Evolutionary conservation across 1,140 invertebrate species (phyloP).

Genomic region (Ceratina japonica): DNA sequence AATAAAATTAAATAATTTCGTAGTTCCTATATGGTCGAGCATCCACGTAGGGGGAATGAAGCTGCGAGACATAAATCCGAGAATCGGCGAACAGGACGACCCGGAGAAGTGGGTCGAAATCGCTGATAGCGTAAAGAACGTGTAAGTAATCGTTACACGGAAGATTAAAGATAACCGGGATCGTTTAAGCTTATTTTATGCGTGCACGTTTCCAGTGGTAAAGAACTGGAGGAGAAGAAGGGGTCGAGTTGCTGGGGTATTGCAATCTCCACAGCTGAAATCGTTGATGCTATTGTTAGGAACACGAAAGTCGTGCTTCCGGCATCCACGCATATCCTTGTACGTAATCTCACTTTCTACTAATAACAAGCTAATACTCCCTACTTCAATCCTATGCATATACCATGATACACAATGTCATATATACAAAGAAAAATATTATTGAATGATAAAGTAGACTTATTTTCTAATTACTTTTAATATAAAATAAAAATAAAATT

Average conservation of each 20-base stretch:
- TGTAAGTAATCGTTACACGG: constrained; percentile 24
- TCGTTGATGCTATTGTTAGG: constrained; percentile 80
- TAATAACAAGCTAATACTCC: no score
- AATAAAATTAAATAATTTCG: neutral
- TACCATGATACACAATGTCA: no score
- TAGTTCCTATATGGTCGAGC: constrained; percentile 84
- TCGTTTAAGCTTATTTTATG: constrained; percentile 1
- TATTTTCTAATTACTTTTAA: no score
- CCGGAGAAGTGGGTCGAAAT: constrained; percentile 81
- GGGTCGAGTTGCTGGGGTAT: constrained; percentile 79
- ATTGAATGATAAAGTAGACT: no score
- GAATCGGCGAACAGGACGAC: constrained; percentile 79
- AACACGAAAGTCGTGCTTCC: constrained; percentile 81
- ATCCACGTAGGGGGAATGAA: constrained; percentile 83
- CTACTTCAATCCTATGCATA: no score
- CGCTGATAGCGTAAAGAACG: constrained; percentile 81
- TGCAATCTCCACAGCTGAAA: constrained; percentile 80
- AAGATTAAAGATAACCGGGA: neutral
- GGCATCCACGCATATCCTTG: constrained; percentile 80
- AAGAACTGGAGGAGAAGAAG: constrained; percentile 80
- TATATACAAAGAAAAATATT: no score
- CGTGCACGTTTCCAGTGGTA: constrained; percentile 72
- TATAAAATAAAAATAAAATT: no score
- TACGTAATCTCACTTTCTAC: constrained; percentile 61
- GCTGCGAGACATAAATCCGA: constrained; percentile 80